These are phyloP conservation scores for Lipotes vexillifer DNA, from an alignment of 2,113 vertebrate species.

Conservation along the genomic window DNA sequence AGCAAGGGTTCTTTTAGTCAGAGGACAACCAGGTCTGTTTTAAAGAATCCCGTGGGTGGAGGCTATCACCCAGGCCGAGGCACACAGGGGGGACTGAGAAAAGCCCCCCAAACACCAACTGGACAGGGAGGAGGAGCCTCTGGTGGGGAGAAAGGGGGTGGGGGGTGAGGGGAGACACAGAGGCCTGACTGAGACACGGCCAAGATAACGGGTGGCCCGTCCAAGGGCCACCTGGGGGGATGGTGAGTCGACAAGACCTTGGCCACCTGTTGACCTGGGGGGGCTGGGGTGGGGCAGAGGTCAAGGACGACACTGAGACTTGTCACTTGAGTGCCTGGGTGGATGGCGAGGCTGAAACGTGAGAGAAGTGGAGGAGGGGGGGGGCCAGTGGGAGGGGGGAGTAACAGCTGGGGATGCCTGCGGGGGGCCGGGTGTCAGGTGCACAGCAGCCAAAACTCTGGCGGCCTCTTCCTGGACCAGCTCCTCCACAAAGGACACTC, in stretches of 20 bases:
- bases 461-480: neutral
- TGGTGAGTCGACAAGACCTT: neutral
- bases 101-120: neutral
- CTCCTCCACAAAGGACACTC: accelerated
- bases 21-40: neutral
- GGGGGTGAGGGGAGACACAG: neutral
- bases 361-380: neutral
- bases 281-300: neutral
- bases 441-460: accelerated
- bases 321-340: neutral
- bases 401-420: neutral
- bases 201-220: accelerated
- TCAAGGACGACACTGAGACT: neutral
- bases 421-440: neutral
- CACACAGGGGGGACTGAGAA: neutral
- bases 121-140: neutral
- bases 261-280: neutral
- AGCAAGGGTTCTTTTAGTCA: too few relatives aligned
- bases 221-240: neutral
- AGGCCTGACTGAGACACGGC: neutral
- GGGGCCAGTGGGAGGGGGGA: accelerated
- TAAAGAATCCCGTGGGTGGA: accelerated
- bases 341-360: neutral
- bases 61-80: neutral
- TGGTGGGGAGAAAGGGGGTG: accelerated